Evolutionary conservation across 2,888 invertebrate species (phyloP).

Genomic region (Poecilobothrus nobilitatus): DNA sequence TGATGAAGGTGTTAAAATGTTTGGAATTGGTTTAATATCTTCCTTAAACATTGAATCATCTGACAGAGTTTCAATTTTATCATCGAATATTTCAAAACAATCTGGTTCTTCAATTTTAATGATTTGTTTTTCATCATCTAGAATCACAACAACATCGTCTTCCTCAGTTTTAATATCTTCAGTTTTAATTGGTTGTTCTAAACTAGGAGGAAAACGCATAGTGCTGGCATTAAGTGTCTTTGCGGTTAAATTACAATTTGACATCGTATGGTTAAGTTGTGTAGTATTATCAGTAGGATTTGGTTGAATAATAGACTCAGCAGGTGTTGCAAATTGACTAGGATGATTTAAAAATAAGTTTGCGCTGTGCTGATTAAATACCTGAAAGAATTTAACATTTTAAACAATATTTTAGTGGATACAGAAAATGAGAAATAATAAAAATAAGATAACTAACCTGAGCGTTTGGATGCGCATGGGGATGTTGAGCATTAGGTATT

Average conservation of each 20-base stretch:
- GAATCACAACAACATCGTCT: conserved; percentile 26
- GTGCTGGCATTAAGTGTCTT: conserved; percentile 8
- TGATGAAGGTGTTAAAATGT: not conserved
- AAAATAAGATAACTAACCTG: not conserved
- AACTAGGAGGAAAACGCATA: conserved; percentile 15
- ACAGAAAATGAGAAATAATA: too few relatives aligned
- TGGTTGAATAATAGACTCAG: not conserved
- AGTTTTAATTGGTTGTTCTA: conserved; percentile 33
- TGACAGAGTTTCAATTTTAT: conserved; percentile 15
- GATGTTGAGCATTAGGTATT: not conserved
- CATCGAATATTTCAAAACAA: conserved; percentile 22
- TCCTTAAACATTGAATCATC: conserved; percentile 10
- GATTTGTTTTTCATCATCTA: conserved; percentile 28
- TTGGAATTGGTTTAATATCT: not conserved
- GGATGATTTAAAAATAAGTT: conserved; percentile 10
- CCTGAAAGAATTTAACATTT: not conserved
- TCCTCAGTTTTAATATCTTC: conserved; percentile 43
- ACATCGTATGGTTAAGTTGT: not conserved
- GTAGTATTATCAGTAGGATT: not conserved
- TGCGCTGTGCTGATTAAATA: not conserved
- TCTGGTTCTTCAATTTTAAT: conserved; percentile 36
- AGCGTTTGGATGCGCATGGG: not conserved
- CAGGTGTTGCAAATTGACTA: not conserved
- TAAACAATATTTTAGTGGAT: not conserved
- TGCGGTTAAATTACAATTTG: conserved; percentile 14